Evolutionary conservation across 2,888 invertebrate genomes (phyloP), one percentile per base, ranked within the genome.

Genomic region (Hedychridium roseum): DNA sequence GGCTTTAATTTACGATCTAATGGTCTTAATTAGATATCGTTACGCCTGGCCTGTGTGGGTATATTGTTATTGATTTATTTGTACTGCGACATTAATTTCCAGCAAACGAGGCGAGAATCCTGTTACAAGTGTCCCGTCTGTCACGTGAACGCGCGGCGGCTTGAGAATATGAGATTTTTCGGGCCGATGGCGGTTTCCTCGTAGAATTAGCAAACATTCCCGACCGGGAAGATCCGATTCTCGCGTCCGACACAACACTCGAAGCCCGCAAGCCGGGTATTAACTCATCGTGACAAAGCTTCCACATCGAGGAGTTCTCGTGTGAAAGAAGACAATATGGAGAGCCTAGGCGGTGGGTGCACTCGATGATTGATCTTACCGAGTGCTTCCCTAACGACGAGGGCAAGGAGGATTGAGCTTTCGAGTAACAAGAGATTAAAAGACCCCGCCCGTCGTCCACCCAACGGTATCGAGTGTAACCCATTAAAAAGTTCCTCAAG

Each of bases 351-450:
- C 61, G 30, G 47, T 32, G 55, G 60, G 34, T 50, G 47, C 60
- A 61, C 67, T 68, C 57, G 52, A 60, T 64, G 69, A 73, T 70
- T 71, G 70, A 73, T 74, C 66, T 64, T 52, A 48, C 49, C 57
- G 38, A 54, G 64, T 52, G 54, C 43, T 60, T 54, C 53, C 60
- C 42, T 61, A 51, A 38, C 44, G 40, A 30, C 52, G 43, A 48
- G 48, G 32, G 43, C 52, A 44, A 46, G 49, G 44, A 54, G 60
- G 59, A 66, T 57, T 57, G 54, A 59, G 60, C 53, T 65, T 63
- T 43, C 48, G 43, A 60, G 57, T 62, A 64, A 66, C 60, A 58
- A 49, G 55, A 69, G 66, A 64, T 66, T 64, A 66, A 64, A 63
- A 56, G 55, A 53, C 45, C 30, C n/a, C n/a, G n/a, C n/a, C n/a